Base-by-base conservation (phyloP, 2,113 vertebrate species). In the Ciconia boyciana region DNA sequence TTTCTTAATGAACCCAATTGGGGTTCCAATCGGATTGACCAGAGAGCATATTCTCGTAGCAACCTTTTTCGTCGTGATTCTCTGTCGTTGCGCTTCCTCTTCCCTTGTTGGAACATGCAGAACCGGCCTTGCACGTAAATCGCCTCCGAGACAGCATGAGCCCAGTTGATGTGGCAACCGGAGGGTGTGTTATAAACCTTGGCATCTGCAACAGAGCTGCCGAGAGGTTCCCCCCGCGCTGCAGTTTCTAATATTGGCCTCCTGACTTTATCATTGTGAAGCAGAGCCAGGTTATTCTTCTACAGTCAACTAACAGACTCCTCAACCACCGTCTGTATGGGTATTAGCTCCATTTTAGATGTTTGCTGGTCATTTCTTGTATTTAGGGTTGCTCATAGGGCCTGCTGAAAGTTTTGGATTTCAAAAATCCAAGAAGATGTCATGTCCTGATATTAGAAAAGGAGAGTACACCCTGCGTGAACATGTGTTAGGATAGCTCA, bases 231-330 rank as follows among this genome's bases (percentile, higher is more conserved):
- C 61, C 88, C 62, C 76, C n/a, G 3, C 13, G 21, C 55, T 46
- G 4, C 44, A 13, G 82, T 87, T 90, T 94, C 89, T 93, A 89
- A 82, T 96, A 93, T 61, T 84, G 49, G 66, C 65, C 61, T 93
- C 46, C 78, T 94, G 93, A 93, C 87, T 96, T 97, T 55, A 89
- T 90, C 12, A 1, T 15, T 61, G 26, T 61, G 87, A 97, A 85
- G 32, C 15, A 78, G 51, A 84, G 89, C 51, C 92, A 93, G 58
- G 39, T 77, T 94, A 34, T 91, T 97, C 90, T 86, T 57, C 90
- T 43, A 26, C 7, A 78, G 61, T 60, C 72, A 44, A n/a, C 55
- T 76, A 39, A 48, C 60, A 71, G 80, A 61, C 36, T 44, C 36
- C 25, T 43, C n/a, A 66, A 6, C 11, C 22, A 77, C 70, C 6